Percentiles rank a stretch among this genome's conserved stretches.
Conservation (phyloP, 2,888 invertebrate genomes). For the Habrosyne pyritoides region DNA sequence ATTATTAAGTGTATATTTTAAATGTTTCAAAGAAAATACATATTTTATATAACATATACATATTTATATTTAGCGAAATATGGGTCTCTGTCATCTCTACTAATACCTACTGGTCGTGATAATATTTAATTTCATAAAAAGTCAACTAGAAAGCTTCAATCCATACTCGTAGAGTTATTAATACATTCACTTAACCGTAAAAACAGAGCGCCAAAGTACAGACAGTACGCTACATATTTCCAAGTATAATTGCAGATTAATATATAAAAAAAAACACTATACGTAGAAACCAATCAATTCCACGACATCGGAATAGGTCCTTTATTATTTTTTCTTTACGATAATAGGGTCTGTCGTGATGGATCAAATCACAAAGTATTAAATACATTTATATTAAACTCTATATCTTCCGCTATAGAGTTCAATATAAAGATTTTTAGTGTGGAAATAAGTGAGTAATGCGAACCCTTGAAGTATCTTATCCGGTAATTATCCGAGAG, state of each 20-base stretch:
- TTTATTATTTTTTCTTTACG: constrained; percentile 50
- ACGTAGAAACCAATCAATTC: constrained; percentile 70
- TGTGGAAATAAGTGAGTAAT: constrained; percentile 30
- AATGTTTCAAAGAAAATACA: no score
- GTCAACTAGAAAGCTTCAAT: background rate
- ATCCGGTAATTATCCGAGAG: constrained; percentile 63
- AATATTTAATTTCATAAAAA: background rate
- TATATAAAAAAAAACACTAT: constrained; percentile 46
- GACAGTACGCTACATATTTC: constrained; percentile 38
- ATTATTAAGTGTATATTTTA: no score
- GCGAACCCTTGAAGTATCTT: constrained; percentile 48
- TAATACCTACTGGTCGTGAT: no score
- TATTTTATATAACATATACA: no score
- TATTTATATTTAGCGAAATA: no score
- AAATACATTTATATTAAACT: constrained; percentile 9
- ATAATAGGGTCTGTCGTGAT: constrained; percentile 53
- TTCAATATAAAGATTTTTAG: constrained; percentile 16
- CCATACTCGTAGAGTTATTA: background rate
- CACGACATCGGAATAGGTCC: constrained; percentile 49
- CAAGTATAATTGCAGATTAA: constrained; percentile 50
- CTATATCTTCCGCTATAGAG: constrained; percentile 24
- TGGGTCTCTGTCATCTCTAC: background rate
- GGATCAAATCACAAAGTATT: constrained; percentile 23
- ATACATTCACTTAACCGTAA: background rate
- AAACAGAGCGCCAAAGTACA: constrained; percentile 4